These are phyloP conservation scores for Yponomeuta cagnagella DNA, from an alignment of 2,888 invertebrate species.

Conservation along the genomic window DNA sequence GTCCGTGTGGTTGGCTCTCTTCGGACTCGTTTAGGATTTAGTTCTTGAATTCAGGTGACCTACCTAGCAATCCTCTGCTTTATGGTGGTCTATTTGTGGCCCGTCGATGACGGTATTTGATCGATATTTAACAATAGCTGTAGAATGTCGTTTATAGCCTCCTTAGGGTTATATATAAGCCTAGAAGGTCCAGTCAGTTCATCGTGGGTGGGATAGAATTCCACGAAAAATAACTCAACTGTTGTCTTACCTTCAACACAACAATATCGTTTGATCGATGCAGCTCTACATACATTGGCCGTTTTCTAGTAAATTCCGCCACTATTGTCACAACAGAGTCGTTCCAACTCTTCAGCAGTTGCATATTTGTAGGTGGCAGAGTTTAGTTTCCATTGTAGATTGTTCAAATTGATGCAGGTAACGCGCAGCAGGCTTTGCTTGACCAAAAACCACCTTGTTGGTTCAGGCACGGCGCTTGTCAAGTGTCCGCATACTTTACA, in stretches of 20 bases:
- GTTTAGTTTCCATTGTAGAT: background rate
- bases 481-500: background rate
- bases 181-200: slow-evolving; percentile 17
- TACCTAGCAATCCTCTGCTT: too few relatives aligned
- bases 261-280: slow-evolving; percentile 12
- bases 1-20: slow-evolving; percentile 13
- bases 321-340: slow-evolving; percentile 5
- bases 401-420: slow-evolving; percentile 4
- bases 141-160: slow-evolving; percentile 5
- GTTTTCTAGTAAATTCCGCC: slow-evolving; percentile 13
- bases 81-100: background rate
- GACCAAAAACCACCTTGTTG: slow-evolving; percentile 12
- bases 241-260: slow-evolving; percentile 2
- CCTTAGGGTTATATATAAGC: background rate
- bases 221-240: slow-evolving; percentile 40
- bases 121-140: background rate
- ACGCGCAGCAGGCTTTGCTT: slow-evolving; percentile 1
- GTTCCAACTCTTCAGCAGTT: background rate
- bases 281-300: slow-evolving; percentile 5
- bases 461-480: background rate
- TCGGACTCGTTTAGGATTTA: background rate
- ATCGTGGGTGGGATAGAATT: slow-evolving; percentile 61
- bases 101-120: background rate
- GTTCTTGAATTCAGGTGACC: too few relatives aligned
- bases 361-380: background rate